Evolutionary conservation across 2,797 vertebrate genomes (phyloP).

Genomic region (Rhabdophis nuchalis): DNA sequence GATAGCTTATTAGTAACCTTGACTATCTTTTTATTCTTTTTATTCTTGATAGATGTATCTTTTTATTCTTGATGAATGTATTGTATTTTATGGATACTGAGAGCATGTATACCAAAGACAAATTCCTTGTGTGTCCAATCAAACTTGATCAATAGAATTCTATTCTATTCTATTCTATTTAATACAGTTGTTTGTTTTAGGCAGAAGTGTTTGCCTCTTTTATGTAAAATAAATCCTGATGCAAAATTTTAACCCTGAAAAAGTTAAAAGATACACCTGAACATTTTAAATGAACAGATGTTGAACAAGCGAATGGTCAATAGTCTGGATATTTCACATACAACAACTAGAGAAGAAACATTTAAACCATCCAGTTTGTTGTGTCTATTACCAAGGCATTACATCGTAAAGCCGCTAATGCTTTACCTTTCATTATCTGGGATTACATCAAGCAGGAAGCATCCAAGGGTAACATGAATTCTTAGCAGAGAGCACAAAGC

Average conservation of each 20-base stretch:
- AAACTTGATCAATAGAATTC: too few relatives aligned
- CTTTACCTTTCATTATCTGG: not conserved
- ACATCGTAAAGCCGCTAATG: not conserved
- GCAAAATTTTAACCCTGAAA: not conserved
- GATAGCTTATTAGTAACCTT: too few relatives aligned
- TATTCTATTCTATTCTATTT: too few relatives aligned
- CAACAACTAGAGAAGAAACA: constrained; percentile 6
- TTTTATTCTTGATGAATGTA: too few relatives aligned
- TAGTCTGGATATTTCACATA: constrained; percentile 27
- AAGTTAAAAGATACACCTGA: constrained; percentile 17
- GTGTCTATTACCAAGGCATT: not conserved
- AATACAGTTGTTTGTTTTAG: not conserved
- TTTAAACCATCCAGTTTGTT: constrained; percentile 28
- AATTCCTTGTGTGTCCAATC: too few relatives aligned
- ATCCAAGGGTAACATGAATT: constrained; percentile 20
- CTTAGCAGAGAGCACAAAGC: constrained; percentile 19
- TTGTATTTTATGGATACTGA: too few relatives aligned
- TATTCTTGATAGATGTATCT: too few relatives aligned
- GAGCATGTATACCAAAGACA: too few relatives aligned
- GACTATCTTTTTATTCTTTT: too few relatives aligned
- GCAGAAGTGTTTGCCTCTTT: not conserved
- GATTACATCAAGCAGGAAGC: constrained; percentile 16
- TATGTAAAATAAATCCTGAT: constrained; percentile 2
- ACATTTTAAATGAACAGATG: constrained; percentile 38
- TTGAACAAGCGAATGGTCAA: constrained; percentile 22